Percentiles rank a stretch among this genome's conserved stretches.
phyloP scores from a whole-genome alignment of 53 echinoderm and acorn worm genomes.

The Paelopatides confundens region DNA sequence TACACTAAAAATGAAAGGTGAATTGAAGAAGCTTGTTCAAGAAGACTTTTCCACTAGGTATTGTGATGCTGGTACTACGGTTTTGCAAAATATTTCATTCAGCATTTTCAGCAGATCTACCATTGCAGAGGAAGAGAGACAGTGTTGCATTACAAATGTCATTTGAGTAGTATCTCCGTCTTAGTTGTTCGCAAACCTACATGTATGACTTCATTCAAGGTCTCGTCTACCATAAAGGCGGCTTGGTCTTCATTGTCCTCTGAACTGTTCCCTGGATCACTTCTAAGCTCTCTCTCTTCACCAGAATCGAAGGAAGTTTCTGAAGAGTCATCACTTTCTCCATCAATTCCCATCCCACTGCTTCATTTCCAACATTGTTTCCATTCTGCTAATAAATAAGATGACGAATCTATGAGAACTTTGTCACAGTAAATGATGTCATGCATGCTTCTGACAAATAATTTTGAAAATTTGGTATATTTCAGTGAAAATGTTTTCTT shows the following conservation, averaged over 20 bases:
- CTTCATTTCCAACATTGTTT: too few species aligned
- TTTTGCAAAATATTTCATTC: neutral
- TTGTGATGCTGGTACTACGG: neutral
- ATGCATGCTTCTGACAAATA: too few species aligned
- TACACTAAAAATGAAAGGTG: constrained; percentile 21
- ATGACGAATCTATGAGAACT: too few species aligned
- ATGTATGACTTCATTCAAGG: constrained; percentile 32
- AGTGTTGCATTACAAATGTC: constrained; percentile 63
- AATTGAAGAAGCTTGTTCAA: neutral
- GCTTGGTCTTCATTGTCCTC: neutral
- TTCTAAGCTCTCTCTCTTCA: too few species aligned
- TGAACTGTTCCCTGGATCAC: too few species aligned
- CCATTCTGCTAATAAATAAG: too few species aligned
- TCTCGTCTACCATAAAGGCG: constrained; percentile 14
- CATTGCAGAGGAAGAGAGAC: constrained; percentile 37
- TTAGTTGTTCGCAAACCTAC: constrained; percentile 42
- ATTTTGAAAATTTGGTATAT: too few species aligned
- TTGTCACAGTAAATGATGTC: too few species aligned
- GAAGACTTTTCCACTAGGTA: constrained; percentile 3
- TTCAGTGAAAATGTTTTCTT: too few species aligned
- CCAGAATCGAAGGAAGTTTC: too few species aligned
- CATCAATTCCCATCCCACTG: too few species aligned
- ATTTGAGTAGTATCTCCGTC: constrained; percentile 58
- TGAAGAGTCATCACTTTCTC: too few species aligned
- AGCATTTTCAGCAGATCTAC: constrained; percentile 9